Evolutionary conservation across 2,888 invertebrate species (phyloP).

Genomic region (Enchytraeus crypticus): DNA sequence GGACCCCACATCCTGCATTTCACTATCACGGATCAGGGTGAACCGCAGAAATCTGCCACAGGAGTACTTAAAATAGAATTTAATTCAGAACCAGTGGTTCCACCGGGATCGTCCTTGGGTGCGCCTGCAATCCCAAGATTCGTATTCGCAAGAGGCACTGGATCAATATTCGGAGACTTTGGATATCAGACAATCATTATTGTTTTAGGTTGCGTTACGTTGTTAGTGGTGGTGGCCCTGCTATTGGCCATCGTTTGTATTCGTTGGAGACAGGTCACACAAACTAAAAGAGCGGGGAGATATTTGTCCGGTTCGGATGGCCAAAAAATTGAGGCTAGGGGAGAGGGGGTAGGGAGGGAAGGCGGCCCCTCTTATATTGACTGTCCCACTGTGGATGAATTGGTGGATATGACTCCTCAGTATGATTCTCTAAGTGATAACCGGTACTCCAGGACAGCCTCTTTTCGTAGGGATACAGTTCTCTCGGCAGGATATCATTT

Average conservation of each 20-base stretch:
- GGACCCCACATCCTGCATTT: neutral
- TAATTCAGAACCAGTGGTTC: neutral
- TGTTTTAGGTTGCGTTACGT: slow-evolving; percentile 18
- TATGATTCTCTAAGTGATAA: neutral
- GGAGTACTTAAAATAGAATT: neutral
- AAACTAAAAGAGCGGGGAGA: slow-evolving; percentile 3
- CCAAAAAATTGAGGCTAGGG: neutral
- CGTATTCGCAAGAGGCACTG: no score
- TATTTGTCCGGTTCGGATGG: neutral
- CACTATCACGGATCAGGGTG: neutral
- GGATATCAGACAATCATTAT: slow-evolving; percentile 18
- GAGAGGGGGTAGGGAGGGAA: neutral
- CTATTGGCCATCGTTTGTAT: slow-evolving; percentile 21
- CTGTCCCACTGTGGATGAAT: neutral
- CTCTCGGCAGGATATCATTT: no score
- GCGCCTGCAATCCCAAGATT: no score
- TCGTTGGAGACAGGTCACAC: slow-evolving; percentile 7
- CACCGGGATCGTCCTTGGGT: neutral
- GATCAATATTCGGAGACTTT: no score
- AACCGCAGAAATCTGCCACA: neutral
- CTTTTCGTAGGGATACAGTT: neutral
- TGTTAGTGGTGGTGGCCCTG: slow-evolving; percentile 19
- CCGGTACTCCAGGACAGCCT: neutral
- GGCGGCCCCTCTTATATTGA: neutral
- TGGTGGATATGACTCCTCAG: neutral